These are phyloP conservation scores for Dryobotodes eremita DNA, from an alignment of 2,888 invertebrate genomes.

Conservation along the genomic window DNA sequence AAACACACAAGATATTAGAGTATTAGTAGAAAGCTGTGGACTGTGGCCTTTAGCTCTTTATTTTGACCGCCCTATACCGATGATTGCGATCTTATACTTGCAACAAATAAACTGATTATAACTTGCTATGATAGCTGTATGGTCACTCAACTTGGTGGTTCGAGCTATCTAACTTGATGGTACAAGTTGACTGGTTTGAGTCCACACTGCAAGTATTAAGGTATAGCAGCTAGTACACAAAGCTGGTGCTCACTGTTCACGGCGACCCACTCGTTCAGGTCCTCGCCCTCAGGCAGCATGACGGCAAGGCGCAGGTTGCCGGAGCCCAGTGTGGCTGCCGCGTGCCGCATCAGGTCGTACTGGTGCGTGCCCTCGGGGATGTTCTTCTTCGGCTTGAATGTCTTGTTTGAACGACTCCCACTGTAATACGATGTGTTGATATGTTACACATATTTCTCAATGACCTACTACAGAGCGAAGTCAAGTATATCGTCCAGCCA, in stretches of 20 bases:
- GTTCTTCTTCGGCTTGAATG: slow-evolving; percentile 99
- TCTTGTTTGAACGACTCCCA: slow-evolving; percentile 98
- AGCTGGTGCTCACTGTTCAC: slow-evolving; percentile 97
- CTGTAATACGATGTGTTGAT: slow-evolving; percentile 81
- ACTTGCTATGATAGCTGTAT: background rate
- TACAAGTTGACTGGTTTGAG: background rate
- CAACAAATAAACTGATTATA: background rate
- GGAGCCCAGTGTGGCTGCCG: slow-evolving; percentile 99
- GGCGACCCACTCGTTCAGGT: slow-evolving; percentile 99
- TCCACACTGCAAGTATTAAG: background rate
- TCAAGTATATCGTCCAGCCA: background rate
- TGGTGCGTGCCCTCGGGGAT: slow-evolving; percentile 99
- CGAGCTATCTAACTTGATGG: too few relatives aligned
- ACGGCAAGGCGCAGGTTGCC: slow-evolving; percentile 99
- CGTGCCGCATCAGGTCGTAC: slow-evolving; percentile 99
- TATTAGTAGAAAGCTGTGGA: background rate
- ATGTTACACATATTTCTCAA: background rate
- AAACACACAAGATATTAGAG: background rate
- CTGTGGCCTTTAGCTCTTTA: background rate
- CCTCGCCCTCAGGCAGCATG: slow-evolving; percentile 99
- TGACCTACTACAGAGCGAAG: background rate
- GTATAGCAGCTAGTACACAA: slow-evolving; percentile 7
- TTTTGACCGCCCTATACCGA: background rate
- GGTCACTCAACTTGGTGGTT: background rate
- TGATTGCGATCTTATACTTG: too few relatives aligned